Evolutionary conservation across 2,113 vertebrate species (phyloP).

Genomic region (Oncorhynchus kisutch): DNA sequence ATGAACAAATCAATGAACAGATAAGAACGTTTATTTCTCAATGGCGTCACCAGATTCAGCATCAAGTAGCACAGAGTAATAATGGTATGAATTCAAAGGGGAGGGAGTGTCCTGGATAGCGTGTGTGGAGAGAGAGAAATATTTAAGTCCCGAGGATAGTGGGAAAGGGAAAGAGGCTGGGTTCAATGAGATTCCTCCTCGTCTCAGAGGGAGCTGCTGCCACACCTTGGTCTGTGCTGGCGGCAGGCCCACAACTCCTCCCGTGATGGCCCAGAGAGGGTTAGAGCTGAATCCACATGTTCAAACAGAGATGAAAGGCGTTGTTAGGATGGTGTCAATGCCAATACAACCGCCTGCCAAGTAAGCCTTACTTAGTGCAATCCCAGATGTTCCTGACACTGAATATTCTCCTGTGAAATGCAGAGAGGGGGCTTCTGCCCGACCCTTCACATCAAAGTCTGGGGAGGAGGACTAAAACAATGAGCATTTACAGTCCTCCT

Average conservation of each 20-base stretch:
- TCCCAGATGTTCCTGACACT: conserved; percentile 58
- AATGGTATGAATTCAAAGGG: neutral
- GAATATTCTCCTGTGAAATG: conserved; percentile 36
- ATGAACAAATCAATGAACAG: too few species aligned
- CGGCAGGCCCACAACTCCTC: conserved; percentile 44
- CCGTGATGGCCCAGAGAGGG: conserved; percentile 37
- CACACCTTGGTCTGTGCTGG: conserved; percentile 36
- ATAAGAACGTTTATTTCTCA: too few species aligned
- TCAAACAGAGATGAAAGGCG: conserved; percentile 67
- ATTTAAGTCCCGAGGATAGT: conserved; percentile 41
- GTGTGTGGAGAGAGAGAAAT: conserved; percentile 1
- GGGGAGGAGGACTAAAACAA: conserved; percentile 59
- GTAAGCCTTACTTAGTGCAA: conserved; percentile 35
- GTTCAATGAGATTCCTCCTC: conserved; percentile 36
- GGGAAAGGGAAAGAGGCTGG: conserved; percentile 27
- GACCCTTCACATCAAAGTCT: conserved; percentile 58
- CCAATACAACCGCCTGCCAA: conserved; percentile 60
- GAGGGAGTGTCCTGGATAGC: neutral
- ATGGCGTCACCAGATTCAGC: too few species aligned
- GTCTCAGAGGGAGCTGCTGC: neutral
- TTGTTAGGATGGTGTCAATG: conserved; percentile 54
- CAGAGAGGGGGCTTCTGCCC: conserved; percentile 25
- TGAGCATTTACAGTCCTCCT: conserved; percentile 32
- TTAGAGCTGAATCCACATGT: conserved; percentile 55
- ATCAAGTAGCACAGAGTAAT: too few species aligned